Conservation (phyloP, 2,888 invertebrate species). For the Nycteola revayana region DNA sequence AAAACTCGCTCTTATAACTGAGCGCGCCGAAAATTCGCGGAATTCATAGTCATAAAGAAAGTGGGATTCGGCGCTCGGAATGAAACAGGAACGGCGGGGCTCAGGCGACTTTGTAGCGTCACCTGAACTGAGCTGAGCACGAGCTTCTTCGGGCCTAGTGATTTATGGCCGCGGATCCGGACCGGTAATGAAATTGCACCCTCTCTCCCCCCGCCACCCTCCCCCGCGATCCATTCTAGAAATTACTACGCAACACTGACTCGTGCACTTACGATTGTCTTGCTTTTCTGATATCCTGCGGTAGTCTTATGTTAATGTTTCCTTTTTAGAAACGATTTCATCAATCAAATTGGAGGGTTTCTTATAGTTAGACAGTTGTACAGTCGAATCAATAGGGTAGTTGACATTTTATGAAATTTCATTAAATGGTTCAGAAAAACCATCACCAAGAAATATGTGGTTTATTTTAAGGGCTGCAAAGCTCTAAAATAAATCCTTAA, state of each 20-base stretch:
- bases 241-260: conserved; percentile 77
- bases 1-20: conserved; percentile 60
- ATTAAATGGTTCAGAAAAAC: no score
- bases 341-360: conserved; percentile 39
- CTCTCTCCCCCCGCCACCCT: conserved; percentile 61
- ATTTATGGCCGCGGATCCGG: conserved; percentile 82
- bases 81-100: conserved; percentile 71
- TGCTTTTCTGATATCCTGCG: conserved; percentile 38
- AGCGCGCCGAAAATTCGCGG: conserved; percentile 55
- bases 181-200: conserved; percentile 82
- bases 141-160: conserved; percentile 81
- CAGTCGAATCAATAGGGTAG: no score
- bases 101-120: conserved; percentile 75
- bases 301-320: conserved; percentile 61
- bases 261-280: conserved; percentile 59
- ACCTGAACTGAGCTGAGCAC: conserved; percentile 75
- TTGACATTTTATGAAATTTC: no score
- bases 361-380: no score
- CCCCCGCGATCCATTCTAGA: conserved; percentile 71
- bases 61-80: conserved; percentile 63
- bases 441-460: no score
- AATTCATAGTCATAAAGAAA: conserved; percentile 76
- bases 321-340: conserved; percentile 43
- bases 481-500: no score
- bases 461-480: no score